A percentile compares a stretch with the other conserved stretches of the same genome.
Evolutionary conservation across 2,113 vertebrate species (phyloP).

Genomic region (Forbesichthys agassizii): DNA sequence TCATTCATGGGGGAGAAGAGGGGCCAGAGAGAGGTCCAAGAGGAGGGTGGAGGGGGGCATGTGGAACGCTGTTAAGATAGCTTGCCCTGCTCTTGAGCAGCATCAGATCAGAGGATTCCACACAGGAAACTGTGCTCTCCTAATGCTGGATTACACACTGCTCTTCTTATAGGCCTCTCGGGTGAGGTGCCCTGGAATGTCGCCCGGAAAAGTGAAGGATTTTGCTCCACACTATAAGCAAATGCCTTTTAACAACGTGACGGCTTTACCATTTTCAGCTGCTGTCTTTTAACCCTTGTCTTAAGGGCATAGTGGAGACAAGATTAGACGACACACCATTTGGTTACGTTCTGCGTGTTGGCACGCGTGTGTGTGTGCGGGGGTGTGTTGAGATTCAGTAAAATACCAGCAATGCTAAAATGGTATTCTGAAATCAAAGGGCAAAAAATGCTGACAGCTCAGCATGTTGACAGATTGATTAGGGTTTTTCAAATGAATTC

Average conservation of each 20-base stretch:
- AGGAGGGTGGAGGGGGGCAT: conserved; percentile 1
- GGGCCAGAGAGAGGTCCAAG: not conserved
- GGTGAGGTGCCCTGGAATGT: conserved; percentile 30
- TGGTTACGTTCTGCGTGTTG: too few relatives aligned
- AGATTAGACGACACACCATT: too few relatives aligned
- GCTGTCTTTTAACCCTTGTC: too few relatives aligned
- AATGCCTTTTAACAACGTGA: not conserved
- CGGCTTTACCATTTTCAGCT: too few relatives aligned
- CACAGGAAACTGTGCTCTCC: conserved; percentile 29
- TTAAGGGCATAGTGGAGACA: too few relatives aligned
- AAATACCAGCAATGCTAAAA: not conserved
- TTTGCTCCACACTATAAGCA: conserved; percentile 34
- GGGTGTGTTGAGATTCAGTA: too few relatives aligned
- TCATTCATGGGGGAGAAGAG: conserved; percentile 16
- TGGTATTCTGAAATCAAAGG: not conserved
- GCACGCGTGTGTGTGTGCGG: too few relatives aligned
- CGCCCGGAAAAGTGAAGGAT: conserved; percentile 54
- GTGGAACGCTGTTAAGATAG: conserved; percentile 41
- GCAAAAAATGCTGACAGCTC: conserved; percentile 2
- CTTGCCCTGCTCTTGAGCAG: conserved; percentile 41
- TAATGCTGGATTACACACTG: conserved; percentile 48
- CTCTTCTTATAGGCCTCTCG: conserved; percentile 37
- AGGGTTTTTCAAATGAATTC: not conserved
- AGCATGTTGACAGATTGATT: conserved; percentile 2
- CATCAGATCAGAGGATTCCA: conserved; percentile 53